Evolutionary conservation across 2,888 invertebrate species (phyloP), one percentile per base, ranked within the genome.

Genomic region (Eupithecia subumbrata): DNA sequence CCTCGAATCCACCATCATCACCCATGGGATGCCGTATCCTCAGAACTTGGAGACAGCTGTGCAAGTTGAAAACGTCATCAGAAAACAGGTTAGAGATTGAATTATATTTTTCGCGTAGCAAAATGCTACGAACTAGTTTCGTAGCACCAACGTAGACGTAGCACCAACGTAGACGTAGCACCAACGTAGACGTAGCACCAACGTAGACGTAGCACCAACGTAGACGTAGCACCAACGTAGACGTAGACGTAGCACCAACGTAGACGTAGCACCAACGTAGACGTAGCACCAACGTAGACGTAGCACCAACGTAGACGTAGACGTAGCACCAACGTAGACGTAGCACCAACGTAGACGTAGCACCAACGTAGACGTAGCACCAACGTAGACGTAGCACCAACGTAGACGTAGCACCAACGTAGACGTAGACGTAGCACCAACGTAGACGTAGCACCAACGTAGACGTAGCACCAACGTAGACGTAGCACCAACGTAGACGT

Each of bases 21-120:
- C 99, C 1, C 99, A 99, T 93, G 99, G 99, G 64, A 98, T 99
- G 98, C 99, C 99, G 0, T 97, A 96, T 91, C 99, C 99, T 0
- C 95, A 97, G 72, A 99, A 99, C 93, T 93, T 98, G 70, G 95
- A 97, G 81, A 99, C 98, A 48, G 99, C 99, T 7, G 77, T 96
- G 63, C 95, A 96, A 86, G 97, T 99, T 1, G 98, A 99, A 91
- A 92, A 96, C 72, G 96, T 97, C 77, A 96, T 99, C 34, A 95
- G 97, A 83, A 87, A 95, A 79, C 95, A 96, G 92, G 97, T 97
- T 90, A 91, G 89, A 52, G 22, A 22, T 45, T 5, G 2, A 1
- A 67, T 67, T 16, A 12, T 22, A 67, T 5, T 37, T 66, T 9
- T 0, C 64, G 16, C 18, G 64, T 30, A 40, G n/a, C 37, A n/a